Evolutionary conservation across 1,140 invertebrate genomes (phyloP), one percentile per base, ranked within the genome.

Genomic region (Mylabris phalerata): DNA sequence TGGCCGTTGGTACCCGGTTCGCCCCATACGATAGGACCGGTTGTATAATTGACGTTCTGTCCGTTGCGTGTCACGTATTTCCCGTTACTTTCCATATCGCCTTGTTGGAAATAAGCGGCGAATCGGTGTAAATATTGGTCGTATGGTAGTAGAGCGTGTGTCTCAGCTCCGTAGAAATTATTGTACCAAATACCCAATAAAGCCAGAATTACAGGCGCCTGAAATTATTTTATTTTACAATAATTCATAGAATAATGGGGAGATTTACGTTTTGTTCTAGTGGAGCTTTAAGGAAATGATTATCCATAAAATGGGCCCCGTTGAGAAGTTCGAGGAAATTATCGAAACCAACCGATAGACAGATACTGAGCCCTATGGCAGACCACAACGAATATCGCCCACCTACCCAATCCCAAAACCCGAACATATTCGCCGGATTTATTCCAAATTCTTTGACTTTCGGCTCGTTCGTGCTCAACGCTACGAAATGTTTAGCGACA

Each of bases 341-440:
- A 40, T 97, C 92, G 75, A 89, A 98, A 26, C 95, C 95, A 75
- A 99, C 88, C 57, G 90, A 86, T 6, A 98, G 77, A 26, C 89
- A 90, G 75, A 99, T 98, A 3, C 95, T 97, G 5, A 99, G 77
- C 44, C 98, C 96, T 78, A 99, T 98, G 4, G 97, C 96, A 0
- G 95, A 98, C 96, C 96, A 99, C 1, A 98, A 77, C 0, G 95
- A 98, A 74, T 97, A 98, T 71, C 96, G 84, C 64, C 97, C 98
- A 48, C 97, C 98, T 57, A 99, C 97, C 95, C 96, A 99, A 78
- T 99, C 97, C 97, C 98, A 99, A 76, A 99, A 99, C 47, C 89
- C 95, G 80, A 99, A 99, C 93, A 99, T 99, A 72, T 99, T 99
- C 56, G 88, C 86, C 63, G 92, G 83, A 75, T 97, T 89, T 66